Conservation (phyloP, 92 coral and sea anemone species). For the Palythoa heliodiscus region DNA sequence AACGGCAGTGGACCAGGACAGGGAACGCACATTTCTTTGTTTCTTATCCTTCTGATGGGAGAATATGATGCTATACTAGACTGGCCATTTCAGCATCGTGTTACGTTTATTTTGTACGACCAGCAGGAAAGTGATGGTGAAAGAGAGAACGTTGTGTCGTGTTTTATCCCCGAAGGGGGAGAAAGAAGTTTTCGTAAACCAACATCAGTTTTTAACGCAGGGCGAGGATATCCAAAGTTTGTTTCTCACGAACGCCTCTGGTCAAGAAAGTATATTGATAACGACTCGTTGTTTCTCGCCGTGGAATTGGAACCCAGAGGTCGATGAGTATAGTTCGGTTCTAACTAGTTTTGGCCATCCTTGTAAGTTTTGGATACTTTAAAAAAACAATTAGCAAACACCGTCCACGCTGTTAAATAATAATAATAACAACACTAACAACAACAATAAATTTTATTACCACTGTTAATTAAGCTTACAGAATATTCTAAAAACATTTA, state of each 20-base stretch:
- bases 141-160: constrained; percentile 24
- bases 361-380: background rate
- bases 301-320: constrained; percentile 29
- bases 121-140: constrained; percentile 21
- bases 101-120: constrained; percentile 31
- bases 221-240: constrained; percentile 33
- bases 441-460: no score
- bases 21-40: constrained; percentile 17
- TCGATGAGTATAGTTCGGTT: background rate
- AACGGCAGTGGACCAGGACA: constrained; percentile 37
- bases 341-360: background rate
- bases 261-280: constrained; percentile 28
- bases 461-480: no score
- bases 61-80: constrained; percentile 37
- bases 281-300: constrained; percentile 18
- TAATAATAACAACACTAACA: no score
- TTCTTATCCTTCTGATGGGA: constrained; percentile 24
- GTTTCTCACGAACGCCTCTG: constrained; percentile 46
- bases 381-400: background rate
- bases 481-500: no score
- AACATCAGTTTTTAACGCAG: constrained; percentile 20
- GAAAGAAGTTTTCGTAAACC: constrained; percentile 40
- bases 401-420: background rate
- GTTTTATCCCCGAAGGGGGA: constrained; percentile 36
- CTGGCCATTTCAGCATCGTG: constrained; percentile 42